phyloP scores from a whole-genome alignment of 35 echinoderm and acorn worm genomes.

The Lytechinus pictus region DNA sequence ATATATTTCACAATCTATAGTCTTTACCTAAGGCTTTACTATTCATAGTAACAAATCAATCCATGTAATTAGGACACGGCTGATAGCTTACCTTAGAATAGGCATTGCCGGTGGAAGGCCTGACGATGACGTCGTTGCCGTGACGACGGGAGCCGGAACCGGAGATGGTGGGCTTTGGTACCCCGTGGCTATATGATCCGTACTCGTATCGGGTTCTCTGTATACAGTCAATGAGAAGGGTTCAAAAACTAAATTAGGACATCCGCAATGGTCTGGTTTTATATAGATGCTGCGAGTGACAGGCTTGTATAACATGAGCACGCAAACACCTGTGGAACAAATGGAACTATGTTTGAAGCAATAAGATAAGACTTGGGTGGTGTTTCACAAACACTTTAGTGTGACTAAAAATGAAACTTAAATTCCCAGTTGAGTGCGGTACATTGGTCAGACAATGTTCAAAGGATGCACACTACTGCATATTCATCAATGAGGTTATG shows the following conservation, averaged over 20 bases:
- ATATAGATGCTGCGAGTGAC: neutral
- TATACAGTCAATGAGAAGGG: neutral
- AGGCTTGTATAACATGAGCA: neutral
- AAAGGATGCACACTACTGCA: too few relatives aligned
- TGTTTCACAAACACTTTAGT: too few relatives aligned
- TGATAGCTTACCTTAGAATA: slow-evolving; percentile 62
- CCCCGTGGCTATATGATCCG: neutral
- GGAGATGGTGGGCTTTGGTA: slow-evolving; percentile 46
- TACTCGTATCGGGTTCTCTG: slow-evolving; percentile 31
- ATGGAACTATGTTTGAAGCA: neutral
- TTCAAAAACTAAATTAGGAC: neutral
- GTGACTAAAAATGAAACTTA: too few relatives aligned
- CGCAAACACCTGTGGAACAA: neutral
- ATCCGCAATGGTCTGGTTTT: neutral
- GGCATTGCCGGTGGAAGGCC: slow-evolving; percentile 97
- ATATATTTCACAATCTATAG: too few relatives aligned
- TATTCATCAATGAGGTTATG: too few relatives aligned
- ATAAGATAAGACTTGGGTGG: too few relatives aligned
- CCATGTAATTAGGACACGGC: too few relatives aligned
- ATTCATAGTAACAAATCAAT: too few relatives aligned
- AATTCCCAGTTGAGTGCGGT: too few relatives aligned
- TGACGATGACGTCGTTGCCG: slow-evolving; percentile 13
- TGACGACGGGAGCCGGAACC: neutral
- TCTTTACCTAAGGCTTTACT: too few relatives aligned
- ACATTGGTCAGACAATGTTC: too few relatives aligned